These are phyloP conservation scores for Morone saxatilis DNA, from an alignment of 2,113 vertebrate species.

Conservation along the genomic window DNA sequence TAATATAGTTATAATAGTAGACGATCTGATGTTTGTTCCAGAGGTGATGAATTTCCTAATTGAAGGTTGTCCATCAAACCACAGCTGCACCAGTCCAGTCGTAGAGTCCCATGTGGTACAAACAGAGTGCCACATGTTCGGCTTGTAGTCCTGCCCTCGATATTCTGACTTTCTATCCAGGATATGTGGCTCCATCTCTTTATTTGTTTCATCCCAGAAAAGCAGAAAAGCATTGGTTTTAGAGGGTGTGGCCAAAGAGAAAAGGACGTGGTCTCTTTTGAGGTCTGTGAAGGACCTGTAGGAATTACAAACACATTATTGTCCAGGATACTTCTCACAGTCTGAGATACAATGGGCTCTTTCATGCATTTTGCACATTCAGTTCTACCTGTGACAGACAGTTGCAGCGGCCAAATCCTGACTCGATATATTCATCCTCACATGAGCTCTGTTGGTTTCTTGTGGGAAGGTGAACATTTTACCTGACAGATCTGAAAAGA, in stretches of 20 bases:
- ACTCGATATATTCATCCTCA: constrained; percentile 31
- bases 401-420: constrained; percentile 42
- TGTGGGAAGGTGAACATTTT: constrained; percentile 77
- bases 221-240: constrained; percentile 50
- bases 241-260: constrained; percentile 64
- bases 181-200: constrained; percentile 33
- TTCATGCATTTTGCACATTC: neutral
- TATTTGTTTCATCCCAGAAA: constrained; percentile 40
- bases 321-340: neutral
- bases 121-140: constrained; percentile 71
- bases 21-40: constrained; percentile 25
- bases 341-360: neutral
- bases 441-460: constrained; percentile 44
- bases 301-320: neutral
- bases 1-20: constrained; percentile 45
- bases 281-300: constrained; percentile 76
- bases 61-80: constrained; percentile 62
- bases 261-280: constrained; percentile 56
- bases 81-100: constrained; percentile 69
- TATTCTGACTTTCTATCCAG: neutral
- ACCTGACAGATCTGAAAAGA: constrained; percentile 60
- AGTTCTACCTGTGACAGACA: constrained; percentile 71
- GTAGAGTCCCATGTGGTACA: constrained; percentile 75
- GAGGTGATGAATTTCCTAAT: constrained; percentile 15
- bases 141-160: constrained; percentile 55